Base-by-base conservation (phyloP, 92 coral and sea anemone species). In the Isaurus tuberculatus region DNA sequence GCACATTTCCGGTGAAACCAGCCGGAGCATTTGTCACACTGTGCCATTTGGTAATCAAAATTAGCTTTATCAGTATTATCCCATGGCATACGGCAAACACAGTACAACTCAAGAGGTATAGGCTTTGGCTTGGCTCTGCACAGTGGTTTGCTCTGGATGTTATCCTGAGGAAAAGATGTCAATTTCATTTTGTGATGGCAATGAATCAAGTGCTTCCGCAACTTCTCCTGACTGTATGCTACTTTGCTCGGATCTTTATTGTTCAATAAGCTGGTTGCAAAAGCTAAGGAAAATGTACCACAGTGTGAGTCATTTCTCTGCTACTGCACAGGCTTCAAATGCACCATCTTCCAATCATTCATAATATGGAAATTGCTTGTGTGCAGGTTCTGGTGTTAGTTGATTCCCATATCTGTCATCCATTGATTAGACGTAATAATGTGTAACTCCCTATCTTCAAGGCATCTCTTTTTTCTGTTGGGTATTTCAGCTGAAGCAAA, bases 381-480 rank as follows among this genome's bases (percentile, higher is more conserved):
- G 79, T 30, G 22, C 79, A 72, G 19, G 79, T 72, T 72, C 51
- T 72, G 79, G n/a, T 30, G 13, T 67, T n/a, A 72, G 79, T 72
- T 72, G 19, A 72, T 71, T 28, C 8, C 37, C 42, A 36, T 6
- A 36, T 72, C 79, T 30, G 79, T 72, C 44, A 72, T 13, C 44
- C 79, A 72, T 37, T 37, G 30, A 37, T 30, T 37, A 31, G 42
- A 30, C 65, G 17, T 72, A 72, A 72, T 72, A 30, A 72, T 72
- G 65, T 9, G 26, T 67, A 72, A 37, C 51, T 72, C 79, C 27
- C 28, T 37, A 5, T 30, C 27, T 2, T 72, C 65, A 13, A 72
- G 42, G 58, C 44, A 11, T 37, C 51, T 72, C 48, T 72, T 72
- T 42, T 72, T 72, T 67, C 26, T 37, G 22, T 67, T 23, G 25